Evolutionary conservation across 2,113 vertebrate genomes (phyloP), one percentile per base, ranked within the genome.

Genomic region (Hirundichthys speculiger): DNA sequence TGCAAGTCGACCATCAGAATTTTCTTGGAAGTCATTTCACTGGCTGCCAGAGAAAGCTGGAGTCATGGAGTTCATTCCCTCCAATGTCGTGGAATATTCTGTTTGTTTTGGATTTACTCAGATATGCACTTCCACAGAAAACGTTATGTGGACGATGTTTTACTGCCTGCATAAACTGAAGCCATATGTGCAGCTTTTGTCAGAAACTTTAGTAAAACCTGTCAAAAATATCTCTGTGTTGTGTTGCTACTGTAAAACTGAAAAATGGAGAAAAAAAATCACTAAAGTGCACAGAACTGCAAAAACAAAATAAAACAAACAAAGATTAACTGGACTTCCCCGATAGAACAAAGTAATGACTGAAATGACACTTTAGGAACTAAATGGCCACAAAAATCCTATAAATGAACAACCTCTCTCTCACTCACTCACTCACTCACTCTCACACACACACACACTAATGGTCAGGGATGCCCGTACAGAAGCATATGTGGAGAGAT

Each of bases 11-110:
- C 54, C 30, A 39, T 45, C 64, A 20, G 47, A 48, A 0, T 46
- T 73, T 90, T 88, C 86, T 83, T 88, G 66, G 81, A 89, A 87
- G 64, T 75, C 39, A 1, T n/a, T 77, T 69, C 38, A 69, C 13
- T 20, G 61, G 64, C 67, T 11, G 78, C 67, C 65, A 48, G n/a
- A 1, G 38, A 69, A 75, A 59, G 59, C 73, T 54, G 69, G 51
- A 50, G 69, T 55, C n/a, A 24, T 0, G n/a, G 61, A 74, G 61
- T 43, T 80, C 52, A 58, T 50, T 21, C 43, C 22, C 41, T 34
- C 9, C 5, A 39, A 61, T 49, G 63, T 68, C 30, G 41, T 13
- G 58, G 65, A 82, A 73, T 27, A 20, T 54, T 22, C 20, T 24
- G 11, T 81, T 62, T 68, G 54, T 22, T 30, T 30, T 64, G 48